Conservation (phyloP, 2,888 invertebrate species). For the Brachycybe producta region DNA sequence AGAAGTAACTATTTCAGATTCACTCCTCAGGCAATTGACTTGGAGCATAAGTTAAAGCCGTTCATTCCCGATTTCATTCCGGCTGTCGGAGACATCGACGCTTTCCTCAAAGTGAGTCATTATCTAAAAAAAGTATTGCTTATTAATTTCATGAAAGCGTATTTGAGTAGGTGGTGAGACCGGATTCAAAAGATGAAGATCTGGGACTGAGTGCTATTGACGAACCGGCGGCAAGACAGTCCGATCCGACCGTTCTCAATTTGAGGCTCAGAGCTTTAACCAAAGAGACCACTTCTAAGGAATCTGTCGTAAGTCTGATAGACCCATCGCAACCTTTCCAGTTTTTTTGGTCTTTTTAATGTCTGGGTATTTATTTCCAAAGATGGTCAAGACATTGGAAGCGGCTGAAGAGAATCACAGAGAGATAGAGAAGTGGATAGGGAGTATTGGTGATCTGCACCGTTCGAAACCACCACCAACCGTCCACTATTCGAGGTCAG, state of each 20-base stretch:
- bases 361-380: conserved; percentile 6
- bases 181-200: conserved; percentile 50
- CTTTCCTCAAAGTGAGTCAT: conserved; percentile 71
- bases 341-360: neutral
- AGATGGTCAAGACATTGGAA: conserved; percentile 64
- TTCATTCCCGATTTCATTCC: conserved; percentile 96
- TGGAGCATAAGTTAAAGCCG: conserved; percentile 79
- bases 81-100: conserved; percentile 96
- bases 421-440: conserved; percentile 92
- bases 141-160: neutral
- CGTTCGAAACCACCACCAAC: conserved; percentile 74
- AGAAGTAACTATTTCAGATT: conserved; percentile 47
- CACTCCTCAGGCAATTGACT: conserved; percentile 78
- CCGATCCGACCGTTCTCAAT: conserved; percentile 85
- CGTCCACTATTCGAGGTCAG: conserved; percentile 62
- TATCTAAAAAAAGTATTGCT: conserved; percentile 2
- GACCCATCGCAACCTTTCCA: neutral
- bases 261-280: conserved; percentile 65
- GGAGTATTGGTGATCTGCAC: conserved; percentile 84
- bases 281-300: conserved; percentile 53
- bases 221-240: conserved; percentile 89
- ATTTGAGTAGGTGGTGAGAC: conserved; percentile 43
- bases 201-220: conserved; percentile 71
- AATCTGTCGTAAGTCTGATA: conserved; percentile 31
- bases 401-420: conserved; percentile 74